phyloP scores from a whole-genome alignment of 1,140 invertebrate genomes.

The Calycopis cecrops region DNA sequence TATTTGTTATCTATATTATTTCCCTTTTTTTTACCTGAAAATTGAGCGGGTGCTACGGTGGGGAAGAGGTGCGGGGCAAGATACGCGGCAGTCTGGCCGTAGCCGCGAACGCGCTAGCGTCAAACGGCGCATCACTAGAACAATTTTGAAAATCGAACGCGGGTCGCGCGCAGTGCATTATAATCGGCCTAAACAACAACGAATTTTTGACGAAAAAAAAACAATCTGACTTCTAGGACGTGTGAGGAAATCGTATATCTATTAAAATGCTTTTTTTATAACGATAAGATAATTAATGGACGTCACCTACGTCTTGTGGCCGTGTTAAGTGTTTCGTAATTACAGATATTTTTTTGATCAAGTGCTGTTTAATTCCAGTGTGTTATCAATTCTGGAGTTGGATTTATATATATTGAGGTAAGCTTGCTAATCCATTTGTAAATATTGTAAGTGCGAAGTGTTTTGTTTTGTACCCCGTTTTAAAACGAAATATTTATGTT shows the following conservation, averaged over 20 bases:
- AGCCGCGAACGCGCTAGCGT: constrained; percentile 40
- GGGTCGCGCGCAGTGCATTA: constrained; percentile 26
- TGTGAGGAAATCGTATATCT: constrained; percentile 38
- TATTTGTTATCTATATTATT: constrained; percentile 33
- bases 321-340: constrained; percentile 44
- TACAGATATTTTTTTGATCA: constrained; percentile 34
- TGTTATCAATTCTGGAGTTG: constrained; percentile 16
- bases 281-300: constrained; percentile 54
- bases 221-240: constrained; percentile 35
- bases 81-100: constrained; percentile 48
- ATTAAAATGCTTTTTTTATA: constrained; percentile 41
- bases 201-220: constrained; percentile 30
- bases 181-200: constrained; percentile 46
- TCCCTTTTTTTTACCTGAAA: constrained; percentile 55
- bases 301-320: constrained; percentile 40
- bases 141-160: constrained; percentile 29
- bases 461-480: too few species aligned
- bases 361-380: constrained; percentile 41
- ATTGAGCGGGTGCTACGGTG: constrained; percentile 37
- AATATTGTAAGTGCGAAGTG: too few species aligned
- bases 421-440: background rate
- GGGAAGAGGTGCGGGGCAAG: constrained; percentile 41
- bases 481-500: too few species aligned
- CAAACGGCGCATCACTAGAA: constrained; percentile 23
- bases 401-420: constrained; percentile 16